These are phyloP conservation scores for Tetragonula carbonaria DNA, from an alignment of 2,888 invertebrate species.

Conservation along the genomic window DNA sequence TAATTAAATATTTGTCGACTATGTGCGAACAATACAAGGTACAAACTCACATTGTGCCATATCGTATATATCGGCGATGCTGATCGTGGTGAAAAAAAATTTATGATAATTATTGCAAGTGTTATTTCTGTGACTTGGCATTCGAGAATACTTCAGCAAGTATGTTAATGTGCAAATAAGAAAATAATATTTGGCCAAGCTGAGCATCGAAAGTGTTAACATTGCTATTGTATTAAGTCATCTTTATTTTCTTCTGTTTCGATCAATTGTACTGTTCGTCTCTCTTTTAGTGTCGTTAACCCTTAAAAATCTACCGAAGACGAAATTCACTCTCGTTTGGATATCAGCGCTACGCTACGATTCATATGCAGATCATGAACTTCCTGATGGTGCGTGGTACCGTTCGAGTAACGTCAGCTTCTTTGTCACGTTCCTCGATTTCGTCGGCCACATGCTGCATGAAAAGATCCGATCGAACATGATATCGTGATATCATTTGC, in stretches of 20 bases:
- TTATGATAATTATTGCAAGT: neutral
- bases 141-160: neutral
- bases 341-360: constrained; percentile 8
- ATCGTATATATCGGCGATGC: neutral
- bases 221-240: neutral
- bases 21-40: neutral
- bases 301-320: neutral
- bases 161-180: neutral
- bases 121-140: too few species aligned
- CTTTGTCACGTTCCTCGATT: constrained; percentile 47
- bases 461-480: constrained; percentile 14
- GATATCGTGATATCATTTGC: neutral
- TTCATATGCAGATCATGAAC: constrained; percentile 50
- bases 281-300: neutral
- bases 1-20: neutral
- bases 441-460: constrained; percentile 27
- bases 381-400: constrained; percentile 46
- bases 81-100: neutral
- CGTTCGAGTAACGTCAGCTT: constrained; percentile 31
- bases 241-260: neutral
- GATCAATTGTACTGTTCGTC: neutral
- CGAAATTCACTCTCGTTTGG: neutral
- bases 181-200: neutral
- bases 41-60: neutral
- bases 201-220: neutral